Evolutionary conservation across 2,888 invertebrate genomes (phyloP), one percentile per base, ranked within the genome.

Genomic region (Mythimna impura): DNA sequence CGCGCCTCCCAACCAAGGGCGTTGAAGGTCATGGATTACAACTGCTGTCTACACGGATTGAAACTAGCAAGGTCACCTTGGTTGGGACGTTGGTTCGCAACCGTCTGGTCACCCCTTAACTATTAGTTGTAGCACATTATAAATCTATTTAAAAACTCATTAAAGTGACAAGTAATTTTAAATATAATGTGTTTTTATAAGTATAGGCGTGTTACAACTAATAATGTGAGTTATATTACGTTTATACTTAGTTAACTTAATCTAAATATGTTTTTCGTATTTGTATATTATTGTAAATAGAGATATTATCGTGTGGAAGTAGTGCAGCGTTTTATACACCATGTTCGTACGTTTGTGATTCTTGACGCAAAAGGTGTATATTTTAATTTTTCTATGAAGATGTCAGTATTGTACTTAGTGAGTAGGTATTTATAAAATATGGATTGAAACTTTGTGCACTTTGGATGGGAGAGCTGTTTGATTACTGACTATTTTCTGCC

Each of bases 251-350:
- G 61, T 64, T 71, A 75, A 66, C 69, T 66, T 81, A 78, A 76
- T 73, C 67, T 79, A 78, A 82, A 82, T 84, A 81, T 80, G 79
- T 78, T 81, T 83, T 71, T 82, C 73, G 68, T 79, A 70, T 77
- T 74, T 94, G 93, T 94, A 94, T 87, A 93, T 92, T 92, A 91
- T 86, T 94, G 94, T 94, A 94, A 89, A 94, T 94, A 94, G 82
- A 80, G 83, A 82, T 82, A 78, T 85, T 84, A 76, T 86, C 73
- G 85, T 89, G 86, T 86, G 87, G 77, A 83, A 83, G 85, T 86
- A 85, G 80, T 78, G 80, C 81, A 76, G 82, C 86, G 89, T 89
- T 78, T 88, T 90, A 81, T 91, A 92, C 89, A 89, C 89, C 89
- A 83, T 89, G 70, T n/a, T 90, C 66, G 75, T 90, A 91, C 89